Evolutionary conservation across 2,797 vertebrate genomes (phyloP), one percentile per base, ranked within the genome.

Genomic region (Neosilurus mollespiculum): DNA sequence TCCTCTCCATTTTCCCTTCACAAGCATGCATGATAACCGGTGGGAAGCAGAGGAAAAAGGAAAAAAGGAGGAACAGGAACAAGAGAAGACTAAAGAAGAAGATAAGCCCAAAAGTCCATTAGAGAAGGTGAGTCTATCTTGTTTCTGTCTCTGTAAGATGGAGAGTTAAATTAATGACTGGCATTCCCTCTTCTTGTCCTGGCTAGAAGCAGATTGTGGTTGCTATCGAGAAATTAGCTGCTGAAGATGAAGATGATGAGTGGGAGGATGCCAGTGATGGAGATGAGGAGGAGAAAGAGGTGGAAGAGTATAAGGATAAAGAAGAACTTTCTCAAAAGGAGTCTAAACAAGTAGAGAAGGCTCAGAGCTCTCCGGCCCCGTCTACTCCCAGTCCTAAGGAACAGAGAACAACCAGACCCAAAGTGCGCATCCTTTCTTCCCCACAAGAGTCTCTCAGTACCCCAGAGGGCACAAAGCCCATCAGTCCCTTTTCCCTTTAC

Each of bases 21-120:
- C 78, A 88, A 98, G 96, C 85, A 96, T 96, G 95, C 97, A 98
- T 12, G 97, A 98, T 87, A 95, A 97, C 90, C 96, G 96, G 65
- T 98, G 97, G 96, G 96, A 97, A 87, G 93, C 85, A 12, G 93
- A 95, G 67, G 92, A 92, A 15, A 90, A 90, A 26, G 90, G 66
- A 11, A 85, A 80, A 9, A 87, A 83, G 64, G 83, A 88, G 69
- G 78, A 83, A 71, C 70, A 71, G 76, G 66, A 82, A 53, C 87
- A 85, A 69, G 80, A 34, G 34, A 53, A 86, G 10, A 62, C 56
- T 20, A 84, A 80, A 4, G 84, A 84, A 83, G 85, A 83, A 30
- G 59, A 64, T 51, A 90, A 91, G 51, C 10, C 87, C 24, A 92
- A 90, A 88, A 56, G 84, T 30, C 69, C 88, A 0, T 22, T 83